Base-by-base conservation (phyloP, 2,888 invertebrate genomes). In the Alloscopus bannaensis region DNA sequence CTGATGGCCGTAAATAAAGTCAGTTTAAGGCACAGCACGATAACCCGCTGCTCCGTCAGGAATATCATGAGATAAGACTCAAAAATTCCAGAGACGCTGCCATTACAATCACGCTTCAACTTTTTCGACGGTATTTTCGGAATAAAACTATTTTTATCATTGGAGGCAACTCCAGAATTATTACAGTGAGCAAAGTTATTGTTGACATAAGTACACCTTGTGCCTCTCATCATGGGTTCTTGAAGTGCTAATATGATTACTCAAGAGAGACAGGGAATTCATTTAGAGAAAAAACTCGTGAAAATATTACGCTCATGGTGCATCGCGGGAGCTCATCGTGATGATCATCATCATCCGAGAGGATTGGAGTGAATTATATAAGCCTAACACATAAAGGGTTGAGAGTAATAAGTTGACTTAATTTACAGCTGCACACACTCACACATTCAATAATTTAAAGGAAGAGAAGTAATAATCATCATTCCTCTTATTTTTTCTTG, bases 171-270 rank as follows among this genome's bases (percentile, higher is more conserved):
- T 70, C 64, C 77, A 77, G 77, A 77, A 77, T 77, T 77, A 77
- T 77, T 77, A 70, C 45, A 69, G 45, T 28, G 28, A 65, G 70
- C 11, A 68, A 77, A 77, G 77, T 77, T 77, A 77, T 77, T 77
- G 77, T 77, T 77, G 77, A 77, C 77, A 77, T 77, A 77, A 77
- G 77, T 77, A 65, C 77, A 64, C 70, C 69, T 77, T 47, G 60
- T 70, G 70, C 65, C 65, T 64, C 66, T 75, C 62, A 69, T 70
- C 45, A 77, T 52, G 69, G 70, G 64, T 57, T 70, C 77, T 64
- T 40, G 64, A 77, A 77, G 77, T 77, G 77, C 77, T 77, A 77
- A 77, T 77, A 77, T 77, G 77, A 77, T 77, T 77, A 77, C 55
- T 36, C 42, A 77, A 77, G 45, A 62, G 47, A n/a, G 60, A 57